These are phyloP conservation scores for Triplophysa siluroides DNA, from an alignment of 2,113 vertebrate genomes.

Conservation along the genomic window DNA sequence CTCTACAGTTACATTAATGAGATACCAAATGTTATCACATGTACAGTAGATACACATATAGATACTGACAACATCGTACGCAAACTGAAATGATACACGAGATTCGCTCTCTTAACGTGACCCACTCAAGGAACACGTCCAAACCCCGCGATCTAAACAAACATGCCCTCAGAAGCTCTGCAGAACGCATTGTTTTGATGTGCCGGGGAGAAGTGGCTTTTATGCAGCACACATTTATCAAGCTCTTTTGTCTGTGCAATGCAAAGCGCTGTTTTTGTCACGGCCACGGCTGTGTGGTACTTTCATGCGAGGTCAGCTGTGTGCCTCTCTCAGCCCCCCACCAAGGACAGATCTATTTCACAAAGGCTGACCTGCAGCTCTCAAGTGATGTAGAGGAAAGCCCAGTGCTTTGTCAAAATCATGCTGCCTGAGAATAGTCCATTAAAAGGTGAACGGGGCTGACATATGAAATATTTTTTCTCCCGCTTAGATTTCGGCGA, in stretches of 20 bases:
- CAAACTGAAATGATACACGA: no score
- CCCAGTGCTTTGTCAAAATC: constrained; percentile 71
- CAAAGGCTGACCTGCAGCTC: constrained; percentile 59
- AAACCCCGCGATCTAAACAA: constrained; percentile 16
- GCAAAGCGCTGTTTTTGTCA: constrained; percentile 48
- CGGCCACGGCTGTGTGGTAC: constrained; percentile 33
- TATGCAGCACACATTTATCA: constrained; percentile 52
- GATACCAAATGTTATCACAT: no score
- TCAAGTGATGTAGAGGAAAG: constrained; percentile 60
- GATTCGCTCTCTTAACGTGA: no score
- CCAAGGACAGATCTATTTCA: constrained; percentile 74
- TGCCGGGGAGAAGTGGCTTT: constrained; percentile 32
- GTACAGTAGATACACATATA: no score
- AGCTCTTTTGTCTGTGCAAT: constrained; percentile 44
- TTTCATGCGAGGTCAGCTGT: constrained; percentile 54
- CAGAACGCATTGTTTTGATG: constrained; percentile 24
- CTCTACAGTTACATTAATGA: no score
- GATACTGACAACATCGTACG: no score
- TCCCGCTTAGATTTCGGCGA: constrained; percentile 68
- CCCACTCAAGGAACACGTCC: background rate
- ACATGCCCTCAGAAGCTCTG: background rate
- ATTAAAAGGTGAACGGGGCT: constrained; percentile 76
- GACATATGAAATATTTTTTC: constrained; percentile 74
- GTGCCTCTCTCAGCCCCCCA: constrained; percentile 49
- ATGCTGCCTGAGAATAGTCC: constrained; percentile 72